Percentiles rank a stretch among this genome's conserved stretches.
Evolutionary conservation across 2,797 vertebrate genomes (phyloP).

Genomic region (Alca torda): DNA sequence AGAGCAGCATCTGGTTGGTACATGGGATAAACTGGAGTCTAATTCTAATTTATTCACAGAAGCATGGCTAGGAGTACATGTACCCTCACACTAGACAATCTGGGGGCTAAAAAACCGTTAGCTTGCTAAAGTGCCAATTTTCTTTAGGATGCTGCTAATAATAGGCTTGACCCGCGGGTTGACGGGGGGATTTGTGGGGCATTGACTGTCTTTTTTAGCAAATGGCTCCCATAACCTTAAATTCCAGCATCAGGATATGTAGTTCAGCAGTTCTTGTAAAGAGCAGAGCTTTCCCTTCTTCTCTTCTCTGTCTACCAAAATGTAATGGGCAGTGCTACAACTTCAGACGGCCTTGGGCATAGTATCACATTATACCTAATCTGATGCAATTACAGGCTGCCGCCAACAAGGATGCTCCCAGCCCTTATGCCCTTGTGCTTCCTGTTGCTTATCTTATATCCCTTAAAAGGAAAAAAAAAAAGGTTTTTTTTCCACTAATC

Average conservation of each 20-base stretch:
- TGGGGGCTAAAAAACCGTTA: neutral
- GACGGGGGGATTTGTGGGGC: neutral
- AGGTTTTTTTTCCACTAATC: neutral
- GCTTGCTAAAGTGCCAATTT: neutral
- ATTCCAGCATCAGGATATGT: neutral
- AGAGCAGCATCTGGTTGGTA: neutral
- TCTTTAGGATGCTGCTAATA: neutral
- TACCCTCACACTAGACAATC: neutral
- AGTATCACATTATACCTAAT: slow-evolving; percentile 31
- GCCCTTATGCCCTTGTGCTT: neutral
- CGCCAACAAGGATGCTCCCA: neutral
- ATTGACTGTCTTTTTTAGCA: neutral
- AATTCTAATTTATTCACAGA: neutral
- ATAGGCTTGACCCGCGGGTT: neutral
- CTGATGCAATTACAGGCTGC: slow-evolving; percentile 26
- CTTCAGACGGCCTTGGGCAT: neutral
- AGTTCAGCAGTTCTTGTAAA: neutral
- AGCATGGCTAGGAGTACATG: neutral
- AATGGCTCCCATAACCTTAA: neutral
- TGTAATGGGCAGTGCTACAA: neutral
- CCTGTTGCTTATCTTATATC: slow-evolving; percentile 24
- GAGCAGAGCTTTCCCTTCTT: neutral
- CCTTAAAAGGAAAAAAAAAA: slow-evolving; percentile 1
- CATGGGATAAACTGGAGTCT: neutral
- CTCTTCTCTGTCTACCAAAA: neutral